These are phyloP conservation scores for Catharus minimus DNA, from an alignment of 2,113 vertebrate species.

Conservation along the genomic window DNA sequence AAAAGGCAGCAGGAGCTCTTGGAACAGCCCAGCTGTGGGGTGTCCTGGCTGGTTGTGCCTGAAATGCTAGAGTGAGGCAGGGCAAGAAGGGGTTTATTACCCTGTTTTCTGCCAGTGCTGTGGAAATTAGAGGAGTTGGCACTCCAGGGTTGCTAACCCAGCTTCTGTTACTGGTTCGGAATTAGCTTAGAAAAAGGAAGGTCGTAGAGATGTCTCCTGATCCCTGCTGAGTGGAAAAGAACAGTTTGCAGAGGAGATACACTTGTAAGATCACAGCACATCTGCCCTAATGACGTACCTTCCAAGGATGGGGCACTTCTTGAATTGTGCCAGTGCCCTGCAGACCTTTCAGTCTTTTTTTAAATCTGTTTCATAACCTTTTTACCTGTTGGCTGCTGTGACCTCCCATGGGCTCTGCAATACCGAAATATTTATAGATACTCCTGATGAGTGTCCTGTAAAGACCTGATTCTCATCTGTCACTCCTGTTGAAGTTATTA, in stretches of 20 bases:
- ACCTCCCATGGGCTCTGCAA: background rate
- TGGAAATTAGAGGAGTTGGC: background rate
- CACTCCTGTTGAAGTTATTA: background rate
- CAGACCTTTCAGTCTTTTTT: background rate
- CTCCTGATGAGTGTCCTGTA: background rate
- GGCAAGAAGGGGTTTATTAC: background rate
- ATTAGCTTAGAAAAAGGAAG: background rate
- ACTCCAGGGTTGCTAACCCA: background rate
- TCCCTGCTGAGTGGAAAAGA: slow-evolving; percentile 40
- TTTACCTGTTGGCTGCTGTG: background rate
- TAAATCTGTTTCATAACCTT: background rate
- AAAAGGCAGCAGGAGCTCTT: background rate
- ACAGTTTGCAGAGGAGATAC: background rate
- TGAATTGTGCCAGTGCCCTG: background rate
- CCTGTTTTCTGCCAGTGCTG: background rate
- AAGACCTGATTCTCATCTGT: background rate
- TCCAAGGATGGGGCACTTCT: background rate
- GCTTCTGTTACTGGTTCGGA: background rate
- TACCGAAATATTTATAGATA: background rate
- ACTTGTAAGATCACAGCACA: background rate
- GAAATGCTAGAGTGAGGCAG: background rate
- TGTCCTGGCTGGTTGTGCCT: background rate
- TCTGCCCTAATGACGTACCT: background rate
- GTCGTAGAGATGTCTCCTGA: background rate
- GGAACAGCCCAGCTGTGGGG: background rate